Evolutionary conservation across 2,888 invertebrate genomes (phyloP), one percentile per base, ranked within the genome.

Genomic region (Minunthozetes semirufus): DNA sequence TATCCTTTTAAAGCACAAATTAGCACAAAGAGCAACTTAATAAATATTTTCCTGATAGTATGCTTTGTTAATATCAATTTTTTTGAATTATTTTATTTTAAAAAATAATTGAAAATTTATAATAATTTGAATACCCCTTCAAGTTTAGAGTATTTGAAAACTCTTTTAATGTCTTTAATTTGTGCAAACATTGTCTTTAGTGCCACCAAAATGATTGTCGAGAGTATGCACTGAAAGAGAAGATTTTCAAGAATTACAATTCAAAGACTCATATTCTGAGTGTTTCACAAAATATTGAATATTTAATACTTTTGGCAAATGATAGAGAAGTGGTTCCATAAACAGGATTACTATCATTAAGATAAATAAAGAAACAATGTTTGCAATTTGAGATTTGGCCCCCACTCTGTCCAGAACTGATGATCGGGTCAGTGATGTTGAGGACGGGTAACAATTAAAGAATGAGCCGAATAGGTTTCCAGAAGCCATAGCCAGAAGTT

Each of bases 301-400:
- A n/a, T 33, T 15, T 19, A 48, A 8, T 71, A 71, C 50, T 46
- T 66, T 87, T 73, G 96, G 96, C 77, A 96, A 84, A 56, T 89
- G 87, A 82, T 92, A 89, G 82, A 96, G 93, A 82, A 92, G 89
- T 38, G 93, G 93, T 0, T 93, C 95, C 77, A 95, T 87, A 88
- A 91, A 91, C 73, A 95, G 85, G 77, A 96, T 84, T 72, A 95
- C 91, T 78, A 89, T 84, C 3, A 94, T 84, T 19, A 96, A 84
- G 42, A 94, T 85, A 0, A 82, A 73, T 76, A 91, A 90, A 4
- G 93, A 92, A 72, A 95, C 87, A 25, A 94, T 81, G 0, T 91
- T 90, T 1, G 93, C 90, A 61, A 86, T 82, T 82, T 93, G 92
- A 0, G 94, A 93, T 81, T 88, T 90, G 48, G 92, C 91, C 17